Percentiles rank a stretch among this genome's conserved stretches.
Conservation (phyloP, 2,797 vertebrate genomes). For the Chlorospingus semifuscus region DNA sequence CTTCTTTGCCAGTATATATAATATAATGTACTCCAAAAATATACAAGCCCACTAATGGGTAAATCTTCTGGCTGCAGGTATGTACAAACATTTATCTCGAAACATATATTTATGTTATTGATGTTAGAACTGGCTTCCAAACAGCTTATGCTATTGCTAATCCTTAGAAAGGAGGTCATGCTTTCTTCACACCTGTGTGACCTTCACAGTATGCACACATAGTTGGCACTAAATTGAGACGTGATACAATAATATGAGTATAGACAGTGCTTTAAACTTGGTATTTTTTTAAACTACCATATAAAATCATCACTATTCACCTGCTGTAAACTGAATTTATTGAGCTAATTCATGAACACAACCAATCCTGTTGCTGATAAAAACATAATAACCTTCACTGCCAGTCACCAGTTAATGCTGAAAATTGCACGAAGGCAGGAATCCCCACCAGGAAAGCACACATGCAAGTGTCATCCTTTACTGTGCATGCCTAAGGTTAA, state of each 20-base stretch:
- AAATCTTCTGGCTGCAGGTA: neutral
- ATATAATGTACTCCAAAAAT: neutral
- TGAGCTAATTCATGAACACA: neutral
- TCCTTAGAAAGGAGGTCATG: neutral
- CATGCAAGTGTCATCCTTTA: conserved; percentile 10
- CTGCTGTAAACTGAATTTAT: neutral
- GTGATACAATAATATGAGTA: neutral
- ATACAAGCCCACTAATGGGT: neutral
- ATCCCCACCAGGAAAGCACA: neutral
- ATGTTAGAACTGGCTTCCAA: neutral
- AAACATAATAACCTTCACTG: neutral
- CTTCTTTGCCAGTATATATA: neutral
- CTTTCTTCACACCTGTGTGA: neutral
- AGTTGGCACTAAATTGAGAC: neutral
- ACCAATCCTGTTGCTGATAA: neutral
- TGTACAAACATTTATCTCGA: neutral
- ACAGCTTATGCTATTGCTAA: neutral
- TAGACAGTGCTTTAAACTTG: neutral
- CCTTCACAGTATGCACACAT: neutral
- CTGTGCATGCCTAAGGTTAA: conserved; percentile 40
- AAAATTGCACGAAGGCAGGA: neutral
- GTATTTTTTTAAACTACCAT: neutral
- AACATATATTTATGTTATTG: neutral
- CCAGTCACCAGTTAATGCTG: neutral
- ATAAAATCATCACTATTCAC: neutral